phyloP scores from a whole-genome alignment of 2,797 vertebrate genomes.

The Fistularia commersonii region DNA sequence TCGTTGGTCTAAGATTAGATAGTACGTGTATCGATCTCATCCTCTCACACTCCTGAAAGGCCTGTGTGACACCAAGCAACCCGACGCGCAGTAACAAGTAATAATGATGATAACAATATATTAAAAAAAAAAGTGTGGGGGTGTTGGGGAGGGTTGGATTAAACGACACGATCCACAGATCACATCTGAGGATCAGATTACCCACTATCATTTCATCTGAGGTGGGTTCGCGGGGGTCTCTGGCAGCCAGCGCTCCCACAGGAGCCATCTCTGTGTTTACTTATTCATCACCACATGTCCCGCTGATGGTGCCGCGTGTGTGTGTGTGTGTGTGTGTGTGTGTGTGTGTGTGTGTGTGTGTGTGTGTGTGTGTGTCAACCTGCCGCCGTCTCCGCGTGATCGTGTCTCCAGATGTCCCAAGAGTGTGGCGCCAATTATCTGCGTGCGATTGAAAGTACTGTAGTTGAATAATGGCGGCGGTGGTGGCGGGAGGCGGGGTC shows the following conservation, averaged over 20 bases:
- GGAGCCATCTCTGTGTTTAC: constrained; percentile 40
- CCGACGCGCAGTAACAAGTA: no score
- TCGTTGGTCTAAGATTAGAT: no score
- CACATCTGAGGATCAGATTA: constrained; percentile 27
- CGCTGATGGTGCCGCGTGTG: constrained; percentile 37
- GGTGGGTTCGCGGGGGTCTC: constrained; percentile 33
- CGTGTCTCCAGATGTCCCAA: constrained; percentile 94
- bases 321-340: no score
- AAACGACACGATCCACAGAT: constrained; percentile 3
- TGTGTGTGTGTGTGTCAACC: constrained; percentile 72
- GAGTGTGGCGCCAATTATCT: constrained; percentile 86
- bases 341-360: no score
- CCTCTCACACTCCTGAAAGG: no score
- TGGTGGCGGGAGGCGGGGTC: constrained; percentile 80
- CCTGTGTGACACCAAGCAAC: no score
- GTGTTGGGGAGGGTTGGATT: no score
- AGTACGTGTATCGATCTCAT: no score
- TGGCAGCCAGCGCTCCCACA: constrained; percentile 41
- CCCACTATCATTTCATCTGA: constrained; percentile 23
- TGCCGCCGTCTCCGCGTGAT: constrained; percentile 89
- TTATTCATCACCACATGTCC: constrained; percentile 75
- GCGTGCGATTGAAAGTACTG: constrained; percentile 83
- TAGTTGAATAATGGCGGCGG: constrained; percentile 98
- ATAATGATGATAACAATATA: no score
- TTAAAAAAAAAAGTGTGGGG: no score